Base-by-base conservation (phyloP, 2,888 invertebrate genomes). In the Tanypteryx hageni region DNA sequence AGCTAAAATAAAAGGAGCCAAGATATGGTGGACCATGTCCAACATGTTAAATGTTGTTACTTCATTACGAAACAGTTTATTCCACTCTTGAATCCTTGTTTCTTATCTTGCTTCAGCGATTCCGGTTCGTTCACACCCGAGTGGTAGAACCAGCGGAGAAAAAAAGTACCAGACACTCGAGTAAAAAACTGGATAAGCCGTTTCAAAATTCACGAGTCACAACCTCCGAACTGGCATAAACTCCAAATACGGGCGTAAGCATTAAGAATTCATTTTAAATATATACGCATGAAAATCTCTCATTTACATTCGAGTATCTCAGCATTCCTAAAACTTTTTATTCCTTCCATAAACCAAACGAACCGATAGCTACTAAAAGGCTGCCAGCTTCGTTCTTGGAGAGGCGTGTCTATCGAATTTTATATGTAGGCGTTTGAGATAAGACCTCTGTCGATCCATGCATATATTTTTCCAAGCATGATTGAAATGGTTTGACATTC, bases 61-160 rank as follows among this genome's bases (percentile, higher is more conserved):
- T 89, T 89, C 89, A 89, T 89, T 89, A 89, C 89, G 68, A 64
- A 89, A 64, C 61, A 89, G 89, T 89, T 89, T 64, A 64, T 64
- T 64, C 89, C 89, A 89, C 89, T 89, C 64, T 89, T 64, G 68
- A 89, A 89, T 89, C 89, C 89, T 64, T 89, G 89, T 89, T 89
- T 64, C 89, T 89, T 89, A 89, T 89, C 89, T 89, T 31, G 14
- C 64, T 68, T 61, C 64, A 64, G 64, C 59, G 64, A 64, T 89
- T 89, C 89, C 89, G 64, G 89, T 89, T 89, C 89, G 61, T 89
- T 89, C 89, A 64, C n/a, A 56, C 64, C 44, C 44, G 44, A 89
- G 89, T 89, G 68, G 89, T 31, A 89, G 18, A 89, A 64, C 86
- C 27, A 86, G 86, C 58, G 31, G 57, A 61, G 61, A 31, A 86